Evolutionary conservation across 2,888 invertebrate species (phyloP).

Genomic region (Metalampra italica): DNA sequence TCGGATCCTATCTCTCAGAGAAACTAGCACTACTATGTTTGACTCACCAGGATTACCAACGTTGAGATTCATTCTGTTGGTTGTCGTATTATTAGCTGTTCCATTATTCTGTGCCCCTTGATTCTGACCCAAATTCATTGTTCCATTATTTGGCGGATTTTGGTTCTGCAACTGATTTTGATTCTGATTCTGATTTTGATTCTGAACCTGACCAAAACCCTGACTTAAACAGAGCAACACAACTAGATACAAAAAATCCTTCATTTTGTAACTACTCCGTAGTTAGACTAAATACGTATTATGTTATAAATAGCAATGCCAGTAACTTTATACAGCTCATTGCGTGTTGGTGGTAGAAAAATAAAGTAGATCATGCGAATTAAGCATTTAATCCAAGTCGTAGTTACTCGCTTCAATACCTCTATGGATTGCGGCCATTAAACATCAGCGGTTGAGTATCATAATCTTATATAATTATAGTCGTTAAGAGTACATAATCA

Average conservation of each 20-base stretch:
- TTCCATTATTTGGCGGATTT: not conserved
- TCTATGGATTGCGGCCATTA: not conserved
- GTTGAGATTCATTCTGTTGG: constrained; percentile 1
- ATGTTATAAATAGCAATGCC: not conserved
- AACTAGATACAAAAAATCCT: not conserved
- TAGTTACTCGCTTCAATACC: not conserved
- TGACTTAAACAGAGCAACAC: not conserved
- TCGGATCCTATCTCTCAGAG: too few species aligned
- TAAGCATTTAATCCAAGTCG: not conserved
- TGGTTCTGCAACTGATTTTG: not conserved
- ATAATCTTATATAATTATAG: too few species aligned
- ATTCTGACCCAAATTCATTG: not conserved
- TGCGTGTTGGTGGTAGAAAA: not conserved
- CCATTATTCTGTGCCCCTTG: not conserved
- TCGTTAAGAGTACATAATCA: too few species aligned
- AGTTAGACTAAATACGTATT: too few species aligned
- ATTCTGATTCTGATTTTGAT: not conserved
- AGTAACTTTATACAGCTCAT: not conserved
- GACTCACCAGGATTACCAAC: constrained; percentile 10
- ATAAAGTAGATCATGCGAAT: not conserved
- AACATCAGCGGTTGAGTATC: too few species aligned
- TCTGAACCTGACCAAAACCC: not conserved
- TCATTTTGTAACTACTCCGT: not conserved
- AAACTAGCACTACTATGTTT: too few species aligned
- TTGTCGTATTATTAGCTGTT: not conserved